These are phyloP conservation scores for Furcifer pardalis DNA, from an alignment of 2,797 vertebrate genomes.

Conservation along the genomic window DNA sequence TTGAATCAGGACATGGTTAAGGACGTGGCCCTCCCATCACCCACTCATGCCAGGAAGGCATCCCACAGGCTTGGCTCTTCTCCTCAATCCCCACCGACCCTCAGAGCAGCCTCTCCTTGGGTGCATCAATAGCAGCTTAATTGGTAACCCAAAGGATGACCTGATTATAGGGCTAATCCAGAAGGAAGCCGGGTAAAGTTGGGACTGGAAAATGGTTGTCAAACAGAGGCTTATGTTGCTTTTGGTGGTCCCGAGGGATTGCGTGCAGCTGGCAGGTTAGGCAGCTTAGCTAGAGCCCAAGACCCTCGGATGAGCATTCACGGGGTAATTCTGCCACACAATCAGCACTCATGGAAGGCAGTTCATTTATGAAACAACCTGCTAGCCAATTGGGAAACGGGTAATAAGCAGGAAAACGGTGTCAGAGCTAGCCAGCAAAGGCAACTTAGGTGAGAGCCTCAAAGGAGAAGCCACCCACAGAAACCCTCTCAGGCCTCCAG, in stretches of 20 bases:
- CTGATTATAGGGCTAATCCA: conserved; percentile 10
- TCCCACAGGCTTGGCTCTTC: no score
- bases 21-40: no score
- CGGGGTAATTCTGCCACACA: conserved; percentile 22
- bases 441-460: no score
- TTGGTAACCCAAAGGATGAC: background rate
- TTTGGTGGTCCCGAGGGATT: background rate
- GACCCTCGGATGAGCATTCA: fast-evolving
- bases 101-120: fast-evolving
- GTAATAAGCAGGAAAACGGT: background rate
- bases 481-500: background rate
- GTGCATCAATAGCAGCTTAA: background rate
- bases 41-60: no score
- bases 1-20: no score
- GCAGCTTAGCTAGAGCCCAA: background rate
- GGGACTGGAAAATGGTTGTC: background rate
- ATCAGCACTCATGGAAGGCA: background rate
- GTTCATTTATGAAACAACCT: background rate
- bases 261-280: fast-evolving
- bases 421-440: no score
- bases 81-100: background rate
- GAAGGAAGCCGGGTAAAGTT: background rate
- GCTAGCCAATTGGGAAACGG: background rate
- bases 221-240: no score
- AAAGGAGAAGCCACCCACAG: background rate